These are phyloP conservation scores for Formicarius rufipectus DNA, from an alignment of 2,113 vertebrate genomes.

Conservation along the genomic window DNA sequence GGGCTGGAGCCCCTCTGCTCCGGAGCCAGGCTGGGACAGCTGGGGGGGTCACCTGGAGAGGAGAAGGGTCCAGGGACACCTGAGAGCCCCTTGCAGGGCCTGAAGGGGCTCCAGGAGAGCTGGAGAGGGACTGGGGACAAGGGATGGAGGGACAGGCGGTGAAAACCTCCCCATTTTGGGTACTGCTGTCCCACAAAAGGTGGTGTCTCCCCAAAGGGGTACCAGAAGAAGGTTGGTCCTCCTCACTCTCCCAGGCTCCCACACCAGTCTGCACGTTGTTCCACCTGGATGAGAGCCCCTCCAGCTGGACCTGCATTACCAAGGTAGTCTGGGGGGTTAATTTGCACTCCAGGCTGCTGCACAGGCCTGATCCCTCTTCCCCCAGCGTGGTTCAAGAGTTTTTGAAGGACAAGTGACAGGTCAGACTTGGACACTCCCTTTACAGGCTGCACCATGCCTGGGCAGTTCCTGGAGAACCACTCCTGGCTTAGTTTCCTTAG, in stretches of 20 bases:
- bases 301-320: not conserved
- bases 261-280: not conserved
- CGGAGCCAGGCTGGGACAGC: no score
- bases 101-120: no score
- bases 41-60: no score
- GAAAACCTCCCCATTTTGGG: not conserved
- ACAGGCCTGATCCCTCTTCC: not conserved
- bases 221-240: not conserved
- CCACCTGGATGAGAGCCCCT: not conserved
- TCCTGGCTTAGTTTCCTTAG: not conserved
- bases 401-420: not conserved
- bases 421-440: not conserved
- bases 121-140: no score
- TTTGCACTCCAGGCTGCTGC: not conserved
- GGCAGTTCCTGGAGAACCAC: not conserved
- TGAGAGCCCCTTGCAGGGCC: no score
- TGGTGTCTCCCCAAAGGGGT: not conserved
- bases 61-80: no score
- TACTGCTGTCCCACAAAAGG: not conserved
- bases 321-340: not conserved
- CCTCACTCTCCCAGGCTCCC: not conserved
- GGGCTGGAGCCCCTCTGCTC: no score
- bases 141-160: no score
- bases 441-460: not conserved
- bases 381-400: not conserved